These are phyloP conservation scores for Bombus affinis DNA, from an alignment of 1,140 invertebrate species.

Conservation along the genomic window DNA sequence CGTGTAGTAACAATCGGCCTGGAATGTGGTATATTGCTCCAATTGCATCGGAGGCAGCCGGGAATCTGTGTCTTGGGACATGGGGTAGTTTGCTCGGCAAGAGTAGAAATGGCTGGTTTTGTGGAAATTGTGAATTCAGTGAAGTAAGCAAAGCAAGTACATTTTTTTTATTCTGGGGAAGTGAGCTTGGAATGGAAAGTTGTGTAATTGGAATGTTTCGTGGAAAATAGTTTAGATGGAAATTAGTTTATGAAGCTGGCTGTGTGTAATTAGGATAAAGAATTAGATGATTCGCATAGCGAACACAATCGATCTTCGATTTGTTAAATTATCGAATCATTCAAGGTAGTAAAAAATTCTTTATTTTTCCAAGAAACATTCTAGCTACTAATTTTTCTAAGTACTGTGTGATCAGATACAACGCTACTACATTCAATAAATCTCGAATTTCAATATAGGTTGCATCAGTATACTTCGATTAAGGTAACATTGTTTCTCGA, in stretches of 20 bases:
- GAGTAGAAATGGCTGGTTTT: neutral
- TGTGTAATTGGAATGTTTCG: neutral
- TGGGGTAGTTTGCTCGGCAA: neutral
- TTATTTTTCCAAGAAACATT: no score
- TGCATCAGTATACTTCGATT: neutral
- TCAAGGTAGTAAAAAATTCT: neutral
- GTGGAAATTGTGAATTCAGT: neutral
- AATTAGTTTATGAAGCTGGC: neutral
- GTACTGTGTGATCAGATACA: neutral
- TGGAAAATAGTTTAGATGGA: neutral
- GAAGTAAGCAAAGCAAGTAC: neutral
- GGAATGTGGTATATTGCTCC: neutral
- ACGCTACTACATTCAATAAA: neutral
- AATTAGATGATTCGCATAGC: neutral
- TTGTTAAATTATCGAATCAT: neutral
- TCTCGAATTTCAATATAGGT: neutral
- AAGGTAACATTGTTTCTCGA: neutral
- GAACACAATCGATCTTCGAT: neutral
- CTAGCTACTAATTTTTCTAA: neutral
- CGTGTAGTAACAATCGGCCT: neutral
- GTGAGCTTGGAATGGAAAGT: neutral
- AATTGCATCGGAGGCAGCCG: neutral
- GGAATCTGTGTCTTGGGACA: neutral
- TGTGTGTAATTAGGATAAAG: neutral
- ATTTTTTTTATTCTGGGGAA: neutral